phyloP scores from a whole-genome alignment of 2,797 vertebrate species.

The Mastacembelus armatus region DNA sequence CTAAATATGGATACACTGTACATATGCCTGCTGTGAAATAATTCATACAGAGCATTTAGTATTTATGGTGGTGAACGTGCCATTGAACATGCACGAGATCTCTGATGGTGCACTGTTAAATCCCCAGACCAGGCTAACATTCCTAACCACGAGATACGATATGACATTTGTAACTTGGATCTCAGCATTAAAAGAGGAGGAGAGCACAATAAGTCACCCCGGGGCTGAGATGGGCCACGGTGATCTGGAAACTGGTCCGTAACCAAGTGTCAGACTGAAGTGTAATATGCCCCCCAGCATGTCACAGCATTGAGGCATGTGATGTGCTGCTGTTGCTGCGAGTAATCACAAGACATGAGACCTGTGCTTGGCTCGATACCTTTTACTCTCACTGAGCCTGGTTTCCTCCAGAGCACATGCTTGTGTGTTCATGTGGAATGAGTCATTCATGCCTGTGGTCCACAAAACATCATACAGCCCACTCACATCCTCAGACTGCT shows the following conservation, averaged over 20 bases:
- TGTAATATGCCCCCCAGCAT: slow-evolving; percentile 42
- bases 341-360: slow-evolving; percentile 33
- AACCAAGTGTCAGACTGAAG: slow-evolving; percentile 54
- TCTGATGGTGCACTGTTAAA: slow-evolving; percentile 44
- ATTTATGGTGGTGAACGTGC: slow-evolving; percentile 45
- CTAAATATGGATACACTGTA: slow-evolving; percentile 5
- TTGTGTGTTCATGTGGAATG: slow-evolving; percentile 64
- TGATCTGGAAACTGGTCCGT: slow-evolving; percentile 62
- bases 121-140: slow-evolving; percentile 35
- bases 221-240: slow-evolving; percentile 27
- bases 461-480: slow-evolving; percentile 59
- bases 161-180: slow-evolving; percentile 62
- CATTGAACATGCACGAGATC: slow-evolving; percentile 32
- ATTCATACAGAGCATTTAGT: slow-evolving; percentile 49
- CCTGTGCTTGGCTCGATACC: slow-evolving; percentile 30
- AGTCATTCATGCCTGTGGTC: slow-evolving; percentile 72
- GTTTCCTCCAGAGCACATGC: slow-evolving; percentile 58
- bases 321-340: slow-evolving; percentile 36
- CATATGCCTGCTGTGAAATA: slow-evolving; percentile 45
- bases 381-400: slow-evolving; percentile 38
- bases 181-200: slow-evolving; percentile 40
- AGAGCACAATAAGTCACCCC: slow-evolving; percentile 26
- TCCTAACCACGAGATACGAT: slow-evolving; percentile 32
- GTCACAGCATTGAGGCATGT: slow-evolving; percentile 41
- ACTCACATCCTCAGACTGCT: slow-evolving; percentile 56